phyloP scores from a whole-genome alignment of 2,888 invertebrate genomes.

The Drosophila kanekoi region DNA sequence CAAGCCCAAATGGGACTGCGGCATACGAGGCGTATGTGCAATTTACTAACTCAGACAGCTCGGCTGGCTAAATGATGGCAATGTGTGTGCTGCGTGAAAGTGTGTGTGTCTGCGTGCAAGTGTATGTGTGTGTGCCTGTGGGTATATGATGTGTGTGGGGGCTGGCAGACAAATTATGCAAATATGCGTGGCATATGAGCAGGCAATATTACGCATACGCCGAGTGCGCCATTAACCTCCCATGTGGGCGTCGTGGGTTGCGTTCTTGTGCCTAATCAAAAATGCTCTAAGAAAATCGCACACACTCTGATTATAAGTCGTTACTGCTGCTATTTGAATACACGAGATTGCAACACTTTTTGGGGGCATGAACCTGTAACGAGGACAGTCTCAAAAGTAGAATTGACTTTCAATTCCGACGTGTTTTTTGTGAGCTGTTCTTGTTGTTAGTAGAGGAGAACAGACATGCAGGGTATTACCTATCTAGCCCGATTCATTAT shows the following conservation, averaged over 20 bases:
- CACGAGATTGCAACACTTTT: slow-evolving; percentile 33
- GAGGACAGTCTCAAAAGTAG: neutral
- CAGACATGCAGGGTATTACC: too few species aligned
- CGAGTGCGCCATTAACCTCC: slow-evolving; percentile 71
- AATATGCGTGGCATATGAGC: slow-evolving; percentile 72
- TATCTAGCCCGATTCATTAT: too few species aligned
- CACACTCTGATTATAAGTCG: slow-evolving; percentile 47
- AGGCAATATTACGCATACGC: slow-evolving; percentile 75
- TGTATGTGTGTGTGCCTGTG: slow-evolving; percentile 4
- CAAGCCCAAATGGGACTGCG: slow-evolving; percentile 37
- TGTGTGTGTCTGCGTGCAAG: neutral
- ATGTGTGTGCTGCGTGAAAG: slow-evolving; percentile 46
- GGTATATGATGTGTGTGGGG: slow-evolving; percentile 10
- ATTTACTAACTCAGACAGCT: slow-evolving; percentile 78
- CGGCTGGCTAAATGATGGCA: slow-evolving; percentile 70
- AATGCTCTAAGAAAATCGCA: slow-evolving; percentile 51
- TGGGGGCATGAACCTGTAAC: neutral
- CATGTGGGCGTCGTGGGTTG: slow-evolving; percentile 13
- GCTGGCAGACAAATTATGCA: slow-evolving; percentile 72
- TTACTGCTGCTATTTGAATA: slow-evolving; percentile 32
- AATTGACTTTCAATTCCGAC: neutral
- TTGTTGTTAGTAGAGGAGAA: too few species aligned
- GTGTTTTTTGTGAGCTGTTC: too few species aligned
- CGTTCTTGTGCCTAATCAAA: slow-evolving; percentile 66
- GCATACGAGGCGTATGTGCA: slow-evolving; percentile 73